A percentile compares a stretch with the other conserved stretches of the same genome.
Conservation (phyloP, 2,888 invertebrate genomes). For the Heliconius ethilla region DNA sequence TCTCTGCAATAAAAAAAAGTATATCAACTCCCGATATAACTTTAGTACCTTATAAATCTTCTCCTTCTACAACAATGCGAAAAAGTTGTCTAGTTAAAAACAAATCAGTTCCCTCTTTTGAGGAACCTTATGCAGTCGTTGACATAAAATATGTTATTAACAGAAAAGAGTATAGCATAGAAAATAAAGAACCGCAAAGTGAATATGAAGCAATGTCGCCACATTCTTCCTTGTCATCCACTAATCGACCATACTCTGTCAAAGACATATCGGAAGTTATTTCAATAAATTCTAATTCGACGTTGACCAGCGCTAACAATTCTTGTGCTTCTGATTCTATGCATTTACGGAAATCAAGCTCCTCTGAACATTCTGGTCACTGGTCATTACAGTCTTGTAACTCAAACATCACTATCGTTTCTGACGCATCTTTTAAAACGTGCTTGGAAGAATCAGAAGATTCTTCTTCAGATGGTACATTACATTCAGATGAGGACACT, state of each 20-base stretch:
- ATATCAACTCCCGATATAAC: conserved; percentile 77
- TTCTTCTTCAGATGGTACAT: conserved; percentile 61
- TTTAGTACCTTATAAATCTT: conserved; percentile 51
- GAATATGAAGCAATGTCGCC: conserved; percentile 64
- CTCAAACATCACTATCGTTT: conserved; percentile 71
- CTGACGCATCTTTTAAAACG: conserved; percentile 71
- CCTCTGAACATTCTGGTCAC: conserved; percentile 77
- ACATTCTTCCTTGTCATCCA: conserved; percentile 63
- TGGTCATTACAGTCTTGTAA: conserved; percentile 74
- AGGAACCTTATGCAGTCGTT: conserved; percentile 70
- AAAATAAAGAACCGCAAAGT: conserved; percentile 31
- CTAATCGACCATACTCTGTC: conserved; percentile 66
- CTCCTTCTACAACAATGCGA: conserved; percentile 63
- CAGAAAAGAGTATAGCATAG: conserved; percentile 51
- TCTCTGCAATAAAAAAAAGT: conserved; percentile 74
- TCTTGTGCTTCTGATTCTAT: conserved; percentile 69
- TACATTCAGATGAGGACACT: conserved; percentile 71
- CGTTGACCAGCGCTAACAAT: conserved; percentile 65
- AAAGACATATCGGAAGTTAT: conserved; percentile 75
- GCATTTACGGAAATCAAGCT: conserved; percentile 66
- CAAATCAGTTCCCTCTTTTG: conserved; percentile 67
- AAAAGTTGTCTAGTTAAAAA: conserved; percentile 62
- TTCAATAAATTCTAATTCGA: conserved; percentile 63
- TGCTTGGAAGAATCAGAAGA: conserved; percentile 73
- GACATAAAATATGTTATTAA: conserved; percentile 61